Conservation (phyloP, 1,140 invertebrate species). For the Drosophila funebris region DNA sequence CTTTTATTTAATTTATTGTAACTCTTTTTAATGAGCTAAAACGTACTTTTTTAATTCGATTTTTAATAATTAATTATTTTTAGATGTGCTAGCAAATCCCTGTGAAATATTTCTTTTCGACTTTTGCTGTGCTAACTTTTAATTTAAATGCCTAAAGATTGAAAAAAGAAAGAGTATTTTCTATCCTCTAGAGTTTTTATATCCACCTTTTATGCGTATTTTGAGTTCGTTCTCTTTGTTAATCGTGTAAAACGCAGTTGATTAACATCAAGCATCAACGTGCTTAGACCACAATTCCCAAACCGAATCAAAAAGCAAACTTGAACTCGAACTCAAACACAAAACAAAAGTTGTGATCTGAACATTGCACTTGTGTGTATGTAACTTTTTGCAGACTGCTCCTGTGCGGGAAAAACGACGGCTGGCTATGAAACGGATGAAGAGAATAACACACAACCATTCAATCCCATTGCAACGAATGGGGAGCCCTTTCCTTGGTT, state of each 20-base stretch:
- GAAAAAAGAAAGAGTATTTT: background rate
- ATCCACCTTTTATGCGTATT: background rate
- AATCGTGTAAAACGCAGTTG: conserved; percentile 75
- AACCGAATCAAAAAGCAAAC: conserved; percentile 17
- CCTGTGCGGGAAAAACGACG: conserved; percentile 88
- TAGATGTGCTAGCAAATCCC: conserved; percentile 51
- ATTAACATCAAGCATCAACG: conserved; percentile 55
- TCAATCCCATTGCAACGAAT: conserved; percentile 89
- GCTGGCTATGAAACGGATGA: conserved; percentile 86
- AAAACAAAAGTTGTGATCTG: conserved; percentile 20
- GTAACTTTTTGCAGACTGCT: conserved; percentile 87
- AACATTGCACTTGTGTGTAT: conserved; percentile 40
- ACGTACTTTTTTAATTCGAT: background rate
- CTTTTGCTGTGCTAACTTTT: conserved; percentile 50
- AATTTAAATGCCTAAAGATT: conserved; percentile 11
- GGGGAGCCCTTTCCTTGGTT: conserved; percentile 95
- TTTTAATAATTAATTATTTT: background rate
- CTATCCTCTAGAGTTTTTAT: conserved; percentile 6
- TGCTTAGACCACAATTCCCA: conserved; percentile 63
- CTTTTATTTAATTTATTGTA: background rate
- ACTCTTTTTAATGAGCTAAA: background rate
- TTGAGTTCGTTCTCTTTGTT: conserved; percentile 43
- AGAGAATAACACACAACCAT: conserved; percentile 86
- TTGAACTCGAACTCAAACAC: background rate
- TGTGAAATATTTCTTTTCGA: background rate